A percentile compares a stretch with the other conserved stretches of the same genome.
Conservation (phyloP, 2,797 vertebrate species). For the Meda fulgida region DNA sequence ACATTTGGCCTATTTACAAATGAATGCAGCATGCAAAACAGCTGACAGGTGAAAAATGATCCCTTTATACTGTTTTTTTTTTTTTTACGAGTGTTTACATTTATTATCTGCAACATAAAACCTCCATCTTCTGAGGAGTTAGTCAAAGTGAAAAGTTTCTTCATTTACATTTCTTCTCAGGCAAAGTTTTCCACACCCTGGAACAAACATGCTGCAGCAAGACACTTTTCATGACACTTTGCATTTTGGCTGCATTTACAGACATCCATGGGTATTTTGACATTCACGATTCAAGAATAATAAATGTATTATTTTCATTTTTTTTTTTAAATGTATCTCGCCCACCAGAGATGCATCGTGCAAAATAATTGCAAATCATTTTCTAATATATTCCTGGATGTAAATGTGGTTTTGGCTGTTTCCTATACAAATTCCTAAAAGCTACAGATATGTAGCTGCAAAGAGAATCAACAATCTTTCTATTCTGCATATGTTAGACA, state of each 20-base stretch:
- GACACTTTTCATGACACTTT: not conserved
- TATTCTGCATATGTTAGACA: not conserved
- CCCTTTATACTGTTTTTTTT: not conserved
- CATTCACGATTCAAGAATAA: not conserved
- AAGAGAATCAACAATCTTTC: not conserved
- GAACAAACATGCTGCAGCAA: slow-evolving; percentile 20
- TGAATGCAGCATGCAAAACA: slow-evolving; percentile 11
- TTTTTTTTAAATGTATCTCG: no score
- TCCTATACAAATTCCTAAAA: not conserved
- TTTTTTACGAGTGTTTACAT: not conserved
- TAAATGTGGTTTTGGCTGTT: slow-evolving; percentile 4
- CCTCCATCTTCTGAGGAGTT: not conserved
- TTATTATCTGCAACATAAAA: slow-evolving; percentile 9
- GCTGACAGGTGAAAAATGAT: not conserved
- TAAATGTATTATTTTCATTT: no score
- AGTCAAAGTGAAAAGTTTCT: not conserved
- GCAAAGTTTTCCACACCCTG: not conserved
- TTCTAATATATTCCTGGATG: not conserved
- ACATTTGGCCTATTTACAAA: not conserved
- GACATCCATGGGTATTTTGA: not conserved
- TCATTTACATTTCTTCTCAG: slow-evolving; percentile 19
- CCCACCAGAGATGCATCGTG: slow-evolving; percentile 11
- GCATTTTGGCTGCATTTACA: not conserved
- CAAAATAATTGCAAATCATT: slow-evolving; percentile 1
- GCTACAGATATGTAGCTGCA: not conserved